Base-by-base conservation (phyloP, 2,888 invertebrate genomes). In the Busseola fusca region DNA sequence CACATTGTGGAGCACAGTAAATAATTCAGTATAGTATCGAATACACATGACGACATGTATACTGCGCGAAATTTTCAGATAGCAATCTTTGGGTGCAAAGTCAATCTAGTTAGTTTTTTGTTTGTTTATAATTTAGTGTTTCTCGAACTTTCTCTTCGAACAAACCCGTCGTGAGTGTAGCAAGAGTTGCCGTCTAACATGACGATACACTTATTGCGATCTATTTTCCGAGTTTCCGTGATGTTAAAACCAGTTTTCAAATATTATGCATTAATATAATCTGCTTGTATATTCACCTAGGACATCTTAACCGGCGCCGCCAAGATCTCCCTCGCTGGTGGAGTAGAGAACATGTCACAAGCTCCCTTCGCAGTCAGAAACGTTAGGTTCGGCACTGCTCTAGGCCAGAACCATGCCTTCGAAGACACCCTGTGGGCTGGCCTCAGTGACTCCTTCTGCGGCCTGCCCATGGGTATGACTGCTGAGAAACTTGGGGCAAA, bases 321-420 rank as follows among this genome's bases (percentile, higher is more conserved):
- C 3, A 97, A 98, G 86, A 97, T 99, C 71, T 98, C 98, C 1
- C 92, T 99, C 50, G 98, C 99, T 37, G 99, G 99, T 62, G 99
- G 99, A 0, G 97, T 97, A 5, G 99, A 99, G 89, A 99, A 98
- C 92, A 99, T 99, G 99, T 98, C 98, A 3, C 98, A 98, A 91
- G 96, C 98, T 1, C 99, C 99, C 0, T 99, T 97, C 92, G 96
- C 97, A 1, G 97, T 98, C 0, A 96, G 99, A 64, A 97, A 97
- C 84, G 96, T 98, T 7, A 96, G 99, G 37, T 99, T 98, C 94
- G 99, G 99, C 3, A 97, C 98, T 16, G 96, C 96, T 0, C 95
- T 99, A 3, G 99, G 99, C 0, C 93, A 94, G 34, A 97, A 97
- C 83, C 96, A 97, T 70, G 96, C 96, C 80, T 96, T 99, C 82